phyloP scores from a whole-genome alignment of 1,140 invertebrate genomes.

The Heterodera carotae region DNA sequence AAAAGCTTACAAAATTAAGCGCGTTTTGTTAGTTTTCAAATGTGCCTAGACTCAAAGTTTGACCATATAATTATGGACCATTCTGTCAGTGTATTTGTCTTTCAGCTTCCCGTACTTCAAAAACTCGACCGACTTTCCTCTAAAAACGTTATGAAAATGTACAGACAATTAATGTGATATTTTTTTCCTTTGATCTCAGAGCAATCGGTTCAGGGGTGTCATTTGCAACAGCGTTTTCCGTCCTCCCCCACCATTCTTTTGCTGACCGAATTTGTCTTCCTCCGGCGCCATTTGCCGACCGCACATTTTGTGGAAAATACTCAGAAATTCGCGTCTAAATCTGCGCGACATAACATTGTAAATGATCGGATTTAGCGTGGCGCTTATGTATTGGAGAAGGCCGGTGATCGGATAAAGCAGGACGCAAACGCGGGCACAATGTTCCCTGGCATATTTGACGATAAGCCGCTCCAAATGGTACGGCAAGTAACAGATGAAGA shows the following conservation, averaged over 20 bases:
- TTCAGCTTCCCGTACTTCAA: no score
- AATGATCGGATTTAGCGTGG: slow-evolving; percentile 60
- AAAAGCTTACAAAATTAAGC: no score
- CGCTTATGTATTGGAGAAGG: slow-evolving; percentile 60
- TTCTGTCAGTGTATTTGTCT: no score
- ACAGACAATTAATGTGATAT: no score
- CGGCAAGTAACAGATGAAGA: slow-evolving; percentile 63
- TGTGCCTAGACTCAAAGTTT: no score
- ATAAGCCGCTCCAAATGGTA: slow-evolving; percentile 60
- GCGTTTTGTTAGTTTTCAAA: no score
- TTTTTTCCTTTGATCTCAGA: not conserved
- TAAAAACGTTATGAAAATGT: no score
- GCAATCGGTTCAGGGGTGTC: slow-evolving; percentile 24
- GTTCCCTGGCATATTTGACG: slow-evolving; percentile 50
- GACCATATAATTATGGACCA: no score
- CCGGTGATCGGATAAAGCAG: slow-evolving; percentile 62
- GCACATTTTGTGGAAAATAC: slow-evolving; percentile 21
- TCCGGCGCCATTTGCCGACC: slow-evolving; percentile 11
- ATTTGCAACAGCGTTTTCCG: slow-evolving; percentile 21
- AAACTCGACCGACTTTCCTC: no score
- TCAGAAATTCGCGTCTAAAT: slow-evolving; percentile 56
- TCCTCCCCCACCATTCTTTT: not conserved
- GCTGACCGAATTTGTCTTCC: not conserved
- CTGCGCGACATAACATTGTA: slow-evolving; percentile 63
- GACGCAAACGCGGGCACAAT: slow-evolving; percentile 51